These are phyloP conservation scores for Holothuria scabra DNA, from an alignment of 53 echinoderm and acorn worm species.

Conservation along the genomic window DNA sequence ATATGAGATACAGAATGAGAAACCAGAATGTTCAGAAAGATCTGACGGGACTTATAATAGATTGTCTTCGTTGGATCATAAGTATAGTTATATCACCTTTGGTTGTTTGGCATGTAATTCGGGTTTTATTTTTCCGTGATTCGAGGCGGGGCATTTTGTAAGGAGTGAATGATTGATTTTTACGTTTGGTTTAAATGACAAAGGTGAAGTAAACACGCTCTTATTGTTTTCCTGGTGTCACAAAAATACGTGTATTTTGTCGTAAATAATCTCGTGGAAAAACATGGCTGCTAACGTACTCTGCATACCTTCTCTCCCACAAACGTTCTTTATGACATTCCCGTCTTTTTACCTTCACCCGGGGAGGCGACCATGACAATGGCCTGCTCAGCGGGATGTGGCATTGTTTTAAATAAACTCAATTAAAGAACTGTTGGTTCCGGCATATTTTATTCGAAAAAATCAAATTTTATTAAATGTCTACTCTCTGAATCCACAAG, in stretches of 20 bases:
- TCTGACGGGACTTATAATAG: background rate
- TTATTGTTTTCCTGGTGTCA: conserved; percentile 31
- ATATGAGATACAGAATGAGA: background rate
- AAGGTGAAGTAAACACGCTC: conserved; percentile 35
- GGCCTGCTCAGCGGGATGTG: background rate
- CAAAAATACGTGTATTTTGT: conserved; percentile 32
- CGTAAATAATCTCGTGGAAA: conserved; percentile 26
- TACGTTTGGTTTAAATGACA: conserved; percentile 25
- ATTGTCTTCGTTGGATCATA: background rate
- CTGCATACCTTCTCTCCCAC: conserved; percentile 33
- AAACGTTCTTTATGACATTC: conserved; percentile 31
- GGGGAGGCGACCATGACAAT: conserved; percentile 6
- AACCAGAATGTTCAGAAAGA: conserved; percentile 13
- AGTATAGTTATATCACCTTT: background rate
- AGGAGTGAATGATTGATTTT: conserved; percentile 28
- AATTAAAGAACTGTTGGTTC: too few relatives aligned
- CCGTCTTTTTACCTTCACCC: conserved; percentile 4
- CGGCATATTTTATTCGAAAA: too few relatives aligned
- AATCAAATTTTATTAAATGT: too few relatives aligned
- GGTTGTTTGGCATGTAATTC: background rate
- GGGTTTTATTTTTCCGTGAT: background rate
- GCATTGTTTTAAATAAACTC: too few relatives aligned
- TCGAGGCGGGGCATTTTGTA: background rate
- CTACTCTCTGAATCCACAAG: too few relatives aligned
- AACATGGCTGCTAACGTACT: conserved; percentile 28